Percentiles rank a stretch among this genome's conserved stretches.
phyloP scores from a whole-genome alignment of 2,797 vertebrate species.

The Chromobotia macracanthus region DNA sequence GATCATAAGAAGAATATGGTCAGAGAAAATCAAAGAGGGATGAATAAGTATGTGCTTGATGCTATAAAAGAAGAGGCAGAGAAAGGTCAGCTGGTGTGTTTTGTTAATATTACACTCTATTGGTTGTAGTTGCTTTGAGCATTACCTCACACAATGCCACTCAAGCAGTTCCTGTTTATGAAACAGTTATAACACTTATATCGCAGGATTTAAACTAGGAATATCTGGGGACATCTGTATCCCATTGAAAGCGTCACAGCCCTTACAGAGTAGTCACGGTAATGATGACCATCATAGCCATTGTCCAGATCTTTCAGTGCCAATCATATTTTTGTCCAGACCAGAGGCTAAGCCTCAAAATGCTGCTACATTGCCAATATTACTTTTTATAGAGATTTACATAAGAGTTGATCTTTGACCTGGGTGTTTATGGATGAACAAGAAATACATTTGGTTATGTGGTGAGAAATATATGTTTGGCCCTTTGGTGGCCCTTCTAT shows the following conservation, averaged over 20 bases:
- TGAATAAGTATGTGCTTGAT: conserved; percentile 1
- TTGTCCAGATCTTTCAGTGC: conserved; percentile 4
- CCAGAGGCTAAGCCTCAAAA: conserved; percentile 38
- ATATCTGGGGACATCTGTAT: conserved; percentile 44
- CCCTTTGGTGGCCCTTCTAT: neutral
- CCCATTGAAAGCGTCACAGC: conserved; percentile 39
- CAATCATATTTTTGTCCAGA: conserved; percentile 34
- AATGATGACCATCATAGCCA: conserved; percentile 41
- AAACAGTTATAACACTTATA: conserved; percentile 29
- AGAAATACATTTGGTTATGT: conserved; percentile 33
- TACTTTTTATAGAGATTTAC: conserved; percentile 23
- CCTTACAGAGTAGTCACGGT: conserved; percentile 28
- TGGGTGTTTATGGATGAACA: conserved; percentile 17
- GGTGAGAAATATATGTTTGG: neutral
- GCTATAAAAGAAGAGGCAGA: conserved; percentile 13
- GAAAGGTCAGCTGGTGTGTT: conserved; percentile 5
- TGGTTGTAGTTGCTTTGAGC: conserved; percentile 33
- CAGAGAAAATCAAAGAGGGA: conserved; percentile 38
- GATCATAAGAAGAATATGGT: conserved; percentile 17
- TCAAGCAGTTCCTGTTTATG: conserved; percentile 29
- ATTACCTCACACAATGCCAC: conserved; percentile 38
- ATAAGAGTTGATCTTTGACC: conserved; percentile 21
- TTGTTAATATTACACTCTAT: conserved; percentile 5
- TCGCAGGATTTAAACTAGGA: conserved; percentile 32
- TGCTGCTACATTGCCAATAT: conserved; percentile 28